Conservation (phyloP, 2,888 invertebrate genomes). For the Caenorhabditis angaria region DNA sequence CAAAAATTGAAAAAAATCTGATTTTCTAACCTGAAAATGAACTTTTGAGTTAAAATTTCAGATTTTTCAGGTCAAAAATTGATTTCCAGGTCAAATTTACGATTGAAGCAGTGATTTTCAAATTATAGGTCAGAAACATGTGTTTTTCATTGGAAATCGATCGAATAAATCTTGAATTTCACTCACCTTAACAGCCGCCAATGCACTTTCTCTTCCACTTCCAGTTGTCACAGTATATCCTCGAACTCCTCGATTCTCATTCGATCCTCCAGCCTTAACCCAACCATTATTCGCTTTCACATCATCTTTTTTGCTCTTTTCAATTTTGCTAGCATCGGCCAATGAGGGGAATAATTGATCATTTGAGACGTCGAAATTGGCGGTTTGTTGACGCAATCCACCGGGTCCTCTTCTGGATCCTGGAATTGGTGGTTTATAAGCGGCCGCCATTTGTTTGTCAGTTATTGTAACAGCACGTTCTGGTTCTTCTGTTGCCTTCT, state of each 20-base stretch:
- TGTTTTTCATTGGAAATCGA: not conserved
- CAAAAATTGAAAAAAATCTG: too few relatives aligned
- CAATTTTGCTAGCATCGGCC: conserved; percentile 64
- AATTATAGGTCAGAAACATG: too few relatives aligned
- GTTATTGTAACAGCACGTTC: conserved; percentile 39
- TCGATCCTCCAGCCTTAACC: conserved; percentile 27
- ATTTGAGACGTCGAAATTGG: conserved; percentile 43
- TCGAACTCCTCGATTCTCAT: conserved; percentile 10
- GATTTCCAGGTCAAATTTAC: too few relatives aligned
- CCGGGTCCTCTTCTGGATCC: not conserved
- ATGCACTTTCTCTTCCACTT: conserved; percentile 42
- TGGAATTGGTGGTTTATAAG: conserved; percentile 33
- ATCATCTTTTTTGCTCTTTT: conserved; percentile 61
- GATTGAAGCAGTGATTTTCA: too few relatives aligned
- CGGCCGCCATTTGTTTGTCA: conserved; percentile 42
- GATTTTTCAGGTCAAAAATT: too few relatives aligned
- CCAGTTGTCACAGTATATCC: conserved; percentile 18
- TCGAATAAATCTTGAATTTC: not conserved
- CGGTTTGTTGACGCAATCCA: conserved; percentile 13
- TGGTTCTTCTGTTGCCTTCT: conserved; percentile 25
- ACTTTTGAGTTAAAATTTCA: too few relatives aligned
- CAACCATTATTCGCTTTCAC: conserved; percentile 48
- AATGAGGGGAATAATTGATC: conserved; percentile 65
- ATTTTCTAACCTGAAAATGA: too few relatives aligned
- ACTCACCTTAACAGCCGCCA: conserved; percentile 48